These are phyloP conservation scores for Psammodynastes pulverulentus DNA, from an alignment of 2,113 vertebrate species.

Conservation along the genomic window DNA sequence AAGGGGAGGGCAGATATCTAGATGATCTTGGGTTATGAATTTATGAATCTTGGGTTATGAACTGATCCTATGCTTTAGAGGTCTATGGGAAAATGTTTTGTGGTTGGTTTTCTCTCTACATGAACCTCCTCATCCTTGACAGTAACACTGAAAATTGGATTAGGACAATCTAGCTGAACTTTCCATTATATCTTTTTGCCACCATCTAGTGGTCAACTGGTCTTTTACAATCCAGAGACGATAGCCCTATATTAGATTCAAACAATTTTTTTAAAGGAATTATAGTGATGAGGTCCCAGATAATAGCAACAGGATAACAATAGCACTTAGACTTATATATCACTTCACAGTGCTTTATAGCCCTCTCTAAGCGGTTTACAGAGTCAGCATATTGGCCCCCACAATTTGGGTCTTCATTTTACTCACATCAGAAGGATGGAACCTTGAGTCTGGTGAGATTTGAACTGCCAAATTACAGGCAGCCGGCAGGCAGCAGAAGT, in stretches of 20 bases:
- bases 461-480: no score
- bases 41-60: slow-evolving; percentile 2
- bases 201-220: neutral
- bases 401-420: no score
- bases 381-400: no score
- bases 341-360: no score
- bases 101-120: neutral
- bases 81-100: neutral
- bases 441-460: no score
- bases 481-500: no score
- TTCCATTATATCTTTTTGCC: neutral
- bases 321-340: no score
- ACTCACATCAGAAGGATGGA: no score
- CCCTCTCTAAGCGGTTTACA: no score
- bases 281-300: neutral
- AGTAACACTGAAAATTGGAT: neutral
- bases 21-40: slow-evolving; percentile 13
- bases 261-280: neutral
- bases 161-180: neutral
- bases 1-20: neutral
- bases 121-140: no score
- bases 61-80: neutral
- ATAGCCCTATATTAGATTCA: neutral
- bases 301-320: neutral
- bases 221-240: neutral